These are phyloP conservation scores for Melanotaenia parkinsoni DNA, from an alignment of 2,797 vertebrate species.

Conservation along the genomic window DNA sequence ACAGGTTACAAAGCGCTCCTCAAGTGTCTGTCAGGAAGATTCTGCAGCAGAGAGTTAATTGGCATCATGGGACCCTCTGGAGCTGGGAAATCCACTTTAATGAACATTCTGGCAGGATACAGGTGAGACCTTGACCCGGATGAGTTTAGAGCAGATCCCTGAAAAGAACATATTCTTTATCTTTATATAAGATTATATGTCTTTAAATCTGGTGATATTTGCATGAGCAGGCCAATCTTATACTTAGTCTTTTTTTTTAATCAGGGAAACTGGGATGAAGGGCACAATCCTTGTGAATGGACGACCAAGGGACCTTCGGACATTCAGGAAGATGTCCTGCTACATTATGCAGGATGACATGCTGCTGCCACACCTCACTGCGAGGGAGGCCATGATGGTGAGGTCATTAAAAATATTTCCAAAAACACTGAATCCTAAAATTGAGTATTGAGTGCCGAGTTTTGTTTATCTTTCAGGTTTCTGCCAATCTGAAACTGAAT, in stretches of 20 bases:
- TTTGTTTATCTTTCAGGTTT: conserved; percentile 84
- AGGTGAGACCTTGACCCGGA: conserved; percentile 83
- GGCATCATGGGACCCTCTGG: conserved; percentile 99
- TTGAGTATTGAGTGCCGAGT: background rate
- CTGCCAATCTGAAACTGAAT: conserved; percentile 94
- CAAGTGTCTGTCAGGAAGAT: conserved; percentile 96
- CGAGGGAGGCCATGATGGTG: conserved; percentile 98
- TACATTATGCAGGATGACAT: conserved; percentile 99
- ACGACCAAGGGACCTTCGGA: conserved; percentile 90
- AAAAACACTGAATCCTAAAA: background rate
- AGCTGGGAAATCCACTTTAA: conserved; percentile 96
- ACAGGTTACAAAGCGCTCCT: conserved; percentile 97
- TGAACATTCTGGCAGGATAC: conserved; percentile 99
- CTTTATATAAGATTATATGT: background rate
- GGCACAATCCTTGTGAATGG: conserved; percentile 96
- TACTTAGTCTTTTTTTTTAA: conserved; percentile 4
- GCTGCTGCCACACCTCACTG: conserved; percentile 94
- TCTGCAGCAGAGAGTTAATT: conserved; percentile 94
- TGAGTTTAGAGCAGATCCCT: background rate
- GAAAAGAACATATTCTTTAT: background rate
- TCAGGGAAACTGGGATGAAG: conserved; percentile 96
- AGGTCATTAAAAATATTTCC: conserved; percentile 46
- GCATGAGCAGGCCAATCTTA: background rate
- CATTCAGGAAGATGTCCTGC: conserved; percentile 99
- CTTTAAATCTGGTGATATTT: background rate